Evolutionary conservation across 2,113 vertebrate genomes (phyloP).

Genomic region (Entomyzon cyanotis): DNA sequence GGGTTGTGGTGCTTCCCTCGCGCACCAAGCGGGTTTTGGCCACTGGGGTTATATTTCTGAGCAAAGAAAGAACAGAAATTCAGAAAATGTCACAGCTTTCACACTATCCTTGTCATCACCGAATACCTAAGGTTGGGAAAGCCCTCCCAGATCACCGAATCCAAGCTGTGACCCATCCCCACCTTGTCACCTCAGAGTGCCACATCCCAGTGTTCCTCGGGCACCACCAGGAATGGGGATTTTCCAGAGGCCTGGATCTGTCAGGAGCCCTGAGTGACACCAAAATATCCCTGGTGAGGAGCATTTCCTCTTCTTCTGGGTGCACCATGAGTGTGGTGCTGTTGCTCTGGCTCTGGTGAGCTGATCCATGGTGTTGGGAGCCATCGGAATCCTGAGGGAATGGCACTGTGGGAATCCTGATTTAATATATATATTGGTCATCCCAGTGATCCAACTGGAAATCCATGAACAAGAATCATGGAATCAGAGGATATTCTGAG

Average conservation of each 20-base stretch:
- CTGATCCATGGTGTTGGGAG: rapidly evolving
- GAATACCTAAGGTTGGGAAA: neutral
- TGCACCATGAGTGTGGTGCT: no score
- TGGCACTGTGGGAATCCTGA: rapidly evolving
- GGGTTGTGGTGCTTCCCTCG: neutral
- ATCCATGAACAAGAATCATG: rapidly evolving
- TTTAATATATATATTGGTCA: rapidly evolving
- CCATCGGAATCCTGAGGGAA: neutral
- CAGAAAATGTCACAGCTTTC: neutral
- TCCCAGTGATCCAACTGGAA: neutral
- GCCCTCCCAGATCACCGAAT: no score
- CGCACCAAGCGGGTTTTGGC: neutral
- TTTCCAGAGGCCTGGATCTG: neutral
- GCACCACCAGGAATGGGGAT: no score
- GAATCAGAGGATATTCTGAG: neutral
- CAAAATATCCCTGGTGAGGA: no score
- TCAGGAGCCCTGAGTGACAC: neutral
- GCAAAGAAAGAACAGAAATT: neutral
- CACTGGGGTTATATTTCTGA: neutral
- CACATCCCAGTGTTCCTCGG: no score
- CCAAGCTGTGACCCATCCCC: neutral
- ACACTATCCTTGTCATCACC: neutral
- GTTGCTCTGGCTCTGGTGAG: neutral
- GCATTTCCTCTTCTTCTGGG: neutral
- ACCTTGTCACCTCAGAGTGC: no score